Evolutionary conservation across 92 coral and sea anemone species (phyloP), one percentile per base, ranked within the genome.

Genomic region (Actinernus sp.): DNA sequence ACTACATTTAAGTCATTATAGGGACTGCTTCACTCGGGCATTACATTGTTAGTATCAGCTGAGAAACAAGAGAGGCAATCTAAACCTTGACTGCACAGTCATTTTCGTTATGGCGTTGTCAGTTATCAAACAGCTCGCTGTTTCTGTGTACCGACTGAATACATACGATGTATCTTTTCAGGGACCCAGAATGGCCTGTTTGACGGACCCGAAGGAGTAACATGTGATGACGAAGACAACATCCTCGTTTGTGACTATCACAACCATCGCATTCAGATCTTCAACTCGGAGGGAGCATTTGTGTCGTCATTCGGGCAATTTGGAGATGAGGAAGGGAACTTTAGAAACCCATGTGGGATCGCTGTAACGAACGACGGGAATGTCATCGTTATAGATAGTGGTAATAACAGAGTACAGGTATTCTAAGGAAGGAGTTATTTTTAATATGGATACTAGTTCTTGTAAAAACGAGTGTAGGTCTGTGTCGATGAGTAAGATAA

Each of bases 171-270:
- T 4, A 25, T 22, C 20, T 20, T 17, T n/a, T 9, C 66, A 93
- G 98, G 98, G 30, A 89, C 97, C 1, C 93, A 88, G 25, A 70
- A 78, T 27, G 96, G 97, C 14, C 74, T 90, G 74, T 93, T 93
- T 28, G 98, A 93, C 55, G 98, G 98, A 0, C 98, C 98, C 0
- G 98, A 93, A 68, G 98, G 98, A 12, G 80, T 93, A 20, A 84
- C 97, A 2, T 71, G 89, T 21, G 98, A 93, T 52, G 98, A 93
- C 39, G 98, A 93, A 37, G 97, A 86, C 64, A 93, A 93, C 77
- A 85, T 93, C 18, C 54, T 93, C 50, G 98, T 93, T 0, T 86
- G 97, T 49, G 98, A 93, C 51, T 90, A 93, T 61, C 98, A 93
- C 84, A 93, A 93, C 40, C 98, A 93, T 59, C 89, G 98, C 2